Percentiles rank a stretch among this genome's conserved stretches.
phyloP scores from a whole-genome alignment of 2,113 vertebrate species.

The Pleuronectes platessa region DNA sequence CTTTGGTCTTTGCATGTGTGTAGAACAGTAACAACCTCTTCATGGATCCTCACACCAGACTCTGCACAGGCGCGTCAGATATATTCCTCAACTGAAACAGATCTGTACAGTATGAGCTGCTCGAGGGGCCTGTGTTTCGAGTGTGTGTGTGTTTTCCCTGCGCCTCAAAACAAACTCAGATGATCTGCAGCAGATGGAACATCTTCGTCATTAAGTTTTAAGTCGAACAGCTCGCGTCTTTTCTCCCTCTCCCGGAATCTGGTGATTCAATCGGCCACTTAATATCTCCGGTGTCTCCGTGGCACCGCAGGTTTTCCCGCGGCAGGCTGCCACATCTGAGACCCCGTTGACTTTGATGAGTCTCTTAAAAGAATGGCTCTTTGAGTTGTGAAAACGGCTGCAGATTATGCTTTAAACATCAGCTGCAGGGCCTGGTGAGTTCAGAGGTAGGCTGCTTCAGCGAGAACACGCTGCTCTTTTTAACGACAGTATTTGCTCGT shows the following conservation, averaged over 20 bases:
- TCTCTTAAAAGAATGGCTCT: conserved; percentile 17
- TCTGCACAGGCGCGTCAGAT: conserved; percentile 21
- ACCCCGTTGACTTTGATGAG: conserved; percentile 8
- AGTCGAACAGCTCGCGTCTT: conserved; percentile 47
- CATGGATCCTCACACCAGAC: neutral
- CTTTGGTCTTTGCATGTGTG: neutral
- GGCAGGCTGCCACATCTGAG: neutral
- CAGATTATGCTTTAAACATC: conserved; percentile 31
- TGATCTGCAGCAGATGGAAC: conserved; percentile 65
- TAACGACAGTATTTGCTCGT: conserved; percentile 14
- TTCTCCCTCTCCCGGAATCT: conserved; percentile 11
- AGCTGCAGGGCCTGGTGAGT: conserved; percentile 21
- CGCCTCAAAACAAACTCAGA: conserved; percentile 58
- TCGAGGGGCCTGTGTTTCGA: conserved; percentile 48
- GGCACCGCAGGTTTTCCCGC: neutral
- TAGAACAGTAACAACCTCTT: neutral
- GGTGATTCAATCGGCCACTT: conserved; percentile 38
- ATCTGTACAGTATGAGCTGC: conserved; percentile 25
- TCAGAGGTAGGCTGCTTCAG: conserved; percentile 18
- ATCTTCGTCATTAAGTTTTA: conserved; percentile 64
- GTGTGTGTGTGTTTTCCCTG: conserved; percentile 29
- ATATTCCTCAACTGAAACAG: conserved; percentile 40
- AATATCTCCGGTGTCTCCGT: conserved; percentile 37
- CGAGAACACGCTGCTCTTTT: neutral
- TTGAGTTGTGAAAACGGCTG: conserved; percentile 11